Conservation (phyloP, 1,140 invertebrate genomes). For the Cardiocondyla obscurior region DNA sequence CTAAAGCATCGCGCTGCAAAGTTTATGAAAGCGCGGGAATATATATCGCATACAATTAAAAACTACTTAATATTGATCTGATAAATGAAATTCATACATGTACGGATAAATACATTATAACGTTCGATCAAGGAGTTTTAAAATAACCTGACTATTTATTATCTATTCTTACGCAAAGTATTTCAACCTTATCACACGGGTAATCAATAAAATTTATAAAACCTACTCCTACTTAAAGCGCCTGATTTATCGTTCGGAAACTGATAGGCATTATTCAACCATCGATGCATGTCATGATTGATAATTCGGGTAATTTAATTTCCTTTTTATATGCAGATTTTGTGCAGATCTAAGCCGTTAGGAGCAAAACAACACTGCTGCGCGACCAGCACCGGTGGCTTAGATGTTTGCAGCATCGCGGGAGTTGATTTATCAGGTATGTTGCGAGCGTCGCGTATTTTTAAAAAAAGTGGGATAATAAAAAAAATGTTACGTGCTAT, state of each 20-base stretch:
- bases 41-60: constrained; percentile 25
- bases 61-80: constrained; percentile 16
- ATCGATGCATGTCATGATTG: constrained; percentile 38
- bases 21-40: constrained; percentile 17
- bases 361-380: constrained; percentile 81
- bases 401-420: constrained; percentile 81
- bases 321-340: constrained; percentile 69
- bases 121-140: neutral
- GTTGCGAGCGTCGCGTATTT: neutral
- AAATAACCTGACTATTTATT: constrained; percentile 32
- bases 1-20: neutral
- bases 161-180: neutral
- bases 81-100: neutral
- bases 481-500: neutral
- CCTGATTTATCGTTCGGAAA: constrained; percentile 43
- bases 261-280: neutral
- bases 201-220: constrained; percentile 40
- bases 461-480: neutral
- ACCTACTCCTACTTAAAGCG: neutral
- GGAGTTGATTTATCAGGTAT: constrained; percentile 82
- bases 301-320: constrained; percentile 19
- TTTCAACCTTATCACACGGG: neutral
- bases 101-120: neutral
- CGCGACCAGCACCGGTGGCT: constrained; percentile 78
- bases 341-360: constrained; percentile 79